Base-by-base conservation (phyloP, 2,888 invertebrate species). In the Nesidiocoris tenuis region DNA sequence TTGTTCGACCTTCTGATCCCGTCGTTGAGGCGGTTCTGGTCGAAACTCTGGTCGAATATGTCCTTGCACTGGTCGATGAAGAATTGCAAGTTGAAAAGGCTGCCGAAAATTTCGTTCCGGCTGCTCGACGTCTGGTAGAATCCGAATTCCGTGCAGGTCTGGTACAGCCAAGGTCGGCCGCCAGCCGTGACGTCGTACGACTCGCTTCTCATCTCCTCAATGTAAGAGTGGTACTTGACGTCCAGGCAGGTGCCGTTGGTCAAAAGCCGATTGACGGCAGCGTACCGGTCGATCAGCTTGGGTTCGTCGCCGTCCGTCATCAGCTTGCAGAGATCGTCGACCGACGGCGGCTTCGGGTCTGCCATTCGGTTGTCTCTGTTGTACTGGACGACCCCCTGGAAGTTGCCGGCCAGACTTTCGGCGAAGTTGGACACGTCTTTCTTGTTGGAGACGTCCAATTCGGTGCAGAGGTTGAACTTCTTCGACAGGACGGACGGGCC, bases 91-190 rank as follows among this genome's bases (percentile, higher is more conserved):
- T 91, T 88, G 80, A 96, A 94, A 25, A 87, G 84, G 81, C 91
- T 86, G 0, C 95, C 93, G 82, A 96, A 96, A 61, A 83, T 89
- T 83, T 84, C 87, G 5, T 59, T 24, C 1, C 86, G 85, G 1
- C 86, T 87, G 0, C 90, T 89, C 0, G 96, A 94, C 0, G 95
- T 93, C 85, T 98, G 97, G 84, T 91, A 98, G 84, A 93, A 98
- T 23, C 96, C 97, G 83, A 97, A 98, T 83, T 98, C 98, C 0
- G 93, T 94, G 83, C 97, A 98, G 0, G 96, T 96, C 84, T 97
- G 97, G 83, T 95, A 97, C 77, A 88, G 90, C 97, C 97, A 97
- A 81, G 94, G 93, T 0, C 96, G 90, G 79, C 86, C 90, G 23
- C 61, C 74, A 9, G 19, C 25, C 2, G 17, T 19, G 16, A 16